phyloP scores from a whole-genome alignment of 2,797 vertebrate genomes.

The Loriculus beryllinus region DNA sequence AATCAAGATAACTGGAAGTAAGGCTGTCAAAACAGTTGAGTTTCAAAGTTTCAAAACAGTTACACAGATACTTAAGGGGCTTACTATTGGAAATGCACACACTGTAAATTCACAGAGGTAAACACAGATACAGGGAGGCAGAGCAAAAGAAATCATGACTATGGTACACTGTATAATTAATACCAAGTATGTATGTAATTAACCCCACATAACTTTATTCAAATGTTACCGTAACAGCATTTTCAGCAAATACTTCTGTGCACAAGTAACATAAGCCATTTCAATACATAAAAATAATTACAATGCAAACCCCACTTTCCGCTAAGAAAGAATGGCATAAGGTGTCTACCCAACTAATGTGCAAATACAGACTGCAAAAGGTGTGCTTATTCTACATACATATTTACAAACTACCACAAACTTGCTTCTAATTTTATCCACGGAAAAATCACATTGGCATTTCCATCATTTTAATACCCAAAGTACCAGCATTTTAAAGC shows the following conservation, averaged over 20 bases:
- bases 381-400: background rate
- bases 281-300: background rate
- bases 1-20: background rate
- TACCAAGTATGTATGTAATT: background rate
- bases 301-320: background rate
- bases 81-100: background rate
- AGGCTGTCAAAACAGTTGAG: background rate
- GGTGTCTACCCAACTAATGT: background rate
- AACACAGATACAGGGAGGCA: background rate
- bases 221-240: background rate
- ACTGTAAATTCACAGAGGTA: background rate
- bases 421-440: background rate
- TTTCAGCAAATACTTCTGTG: background rate
- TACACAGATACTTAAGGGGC: background rate
- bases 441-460: background rate
- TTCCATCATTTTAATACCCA: constrained; percentile 29
- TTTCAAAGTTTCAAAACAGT: background rate
- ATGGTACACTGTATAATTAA: background rate
- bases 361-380: background rate
- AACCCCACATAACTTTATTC: background rate
- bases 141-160: background rate
- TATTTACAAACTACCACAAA: background rate
- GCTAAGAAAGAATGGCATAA: background rate
- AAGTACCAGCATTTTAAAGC: background rate
- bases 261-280: background rate